Percentiles rank a stretch among this genome's conserved stretches.
phyloP scores from a whole-genome alignment of 2,113 vertebrate species.

The Neodon shergylaensis region DNA sequence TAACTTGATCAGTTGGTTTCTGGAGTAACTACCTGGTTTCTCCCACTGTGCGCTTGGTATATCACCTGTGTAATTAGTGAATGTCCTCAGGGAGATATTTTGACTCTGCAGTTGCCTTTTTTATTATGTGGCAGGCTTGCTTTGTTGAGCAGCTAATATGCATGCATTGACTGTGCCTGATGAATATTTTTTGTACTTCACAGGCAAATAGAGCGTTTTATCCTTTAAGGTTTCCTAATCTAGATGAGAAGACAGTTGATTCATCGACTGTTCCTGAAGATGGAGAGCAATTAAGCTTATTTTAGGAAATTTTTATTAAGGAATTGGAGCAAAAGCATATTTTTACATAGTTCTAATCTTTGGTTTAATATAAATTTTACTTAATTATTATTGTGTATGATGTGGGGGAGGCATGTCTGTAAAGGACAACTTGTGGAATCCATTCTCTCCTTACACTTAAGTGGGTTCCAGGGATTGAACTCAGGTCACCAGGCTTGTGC shows the following conservation, averaged over 20 bases:
- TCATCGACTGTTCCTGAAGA: not conserved
- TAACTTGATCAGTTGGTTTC: constrained; percentile 10
- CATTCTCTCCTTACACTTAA: not conserved
- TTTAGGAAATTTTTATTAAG: not conserved
- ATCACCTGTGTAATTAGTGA: not conserved
- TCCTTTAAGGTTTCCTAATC: not conserved
- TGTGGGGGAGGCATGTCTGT: not conserved
- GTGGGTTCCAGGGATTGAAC: not conserved
- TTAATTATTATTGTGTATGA: not conserved
- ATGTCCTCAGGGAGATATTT: constrained; percentile 1
- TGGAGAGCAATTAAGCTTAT: not conserved
- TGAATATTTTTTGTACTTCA: not conserved
- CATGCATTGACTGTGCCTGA: not conserved
- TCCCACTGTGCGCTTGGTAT: not conserved
- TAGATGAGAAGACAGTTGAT: not conserved
- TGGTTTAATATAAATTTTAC: not conserved
- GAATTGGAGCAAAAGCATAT: not conserved
- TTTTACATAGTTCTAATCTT: not conserved
- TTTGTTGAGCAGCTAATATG: not conserved
- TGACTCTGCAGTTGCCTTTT: not conserved
- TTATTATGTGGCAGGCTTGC: not conserved
- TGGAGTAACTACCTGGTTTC: not conserved
- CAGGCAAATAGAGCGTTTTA: not conserved
- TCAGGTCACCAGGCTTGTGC: not conserved
- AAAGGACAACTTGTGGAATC: not conserved